Conservation (phyloP, 1,140 invertebrate species). For the Stegodyphus dumicola region DNA sequence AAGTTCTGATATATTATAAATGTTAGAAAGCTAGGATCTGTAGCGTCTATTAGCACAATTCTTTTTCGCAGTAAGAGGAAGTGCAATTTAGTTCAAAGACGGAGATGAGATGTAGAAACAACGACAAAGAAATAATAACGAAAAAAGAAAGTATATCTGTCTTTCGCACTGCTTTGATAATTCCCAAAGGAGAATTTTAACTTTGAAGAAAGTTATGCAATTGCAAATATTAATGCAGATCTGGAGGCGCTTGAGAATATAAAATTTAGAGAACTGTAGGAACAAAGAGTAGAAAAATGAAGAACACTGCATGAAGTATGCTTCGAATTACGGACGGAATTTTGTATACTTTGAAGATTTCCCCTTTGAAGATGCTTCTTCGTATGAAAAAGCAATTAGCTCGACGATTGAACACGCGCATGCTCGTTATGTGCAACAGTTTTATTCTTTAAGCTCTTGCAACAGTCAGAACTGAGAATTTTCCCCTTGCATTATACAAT, state of each 20-base stretch:
- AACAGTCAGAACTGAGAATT: no score
- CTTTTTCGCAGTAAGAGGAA: slow-evolving; percentile 28
- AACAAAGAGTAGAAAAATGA: slow-evolving; percentile 42
- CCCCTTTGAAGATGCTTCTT: slow-evolving; percentile 30
- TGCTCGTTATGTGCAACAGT: no score
- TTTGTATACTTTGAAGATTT: neutral
- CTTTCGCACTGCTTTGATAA: neutral
- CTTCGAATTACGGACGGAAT: slow-evolving; percentile 7
- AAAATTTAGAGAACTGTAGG: slow-evolving; percentile 22
- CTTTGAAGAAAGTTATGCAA: slow-evolving; percentile 22
- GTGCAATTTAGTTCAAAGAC: slow-evolving; percentile 38
- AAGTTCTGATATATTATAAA: slow-evolving; percentile 43
- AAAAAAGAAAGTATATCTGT: slow-evolving; percentile 1
- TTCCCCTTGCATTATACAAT: no score
- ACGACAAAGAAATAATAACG: neutral
- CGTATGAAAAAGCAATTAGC: no score
- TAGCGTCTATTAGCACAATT: slow-evolving; percentile 20
- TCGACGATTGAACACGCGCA: no score
- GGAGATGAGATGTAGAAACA: neutral
- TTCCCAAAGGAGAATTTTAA: slow-evolving; percentile 11
- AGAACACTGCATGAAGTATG: slow-evolving; percentile 10
- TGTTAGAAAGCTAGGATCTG: neutral
- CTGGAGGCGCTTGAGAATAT: neutral
- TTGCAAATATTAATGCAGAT: slow-evolving; percentile 38
- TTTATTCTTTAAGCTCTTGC: no score